Percentiles rank a stretch among this genome's conserved stretches.
These are phyloP conservation scores for Gadopsis marmoratus DNA, from an alignment of 2,797 vertebrate species.

Conservation along the genomic window DNA sequence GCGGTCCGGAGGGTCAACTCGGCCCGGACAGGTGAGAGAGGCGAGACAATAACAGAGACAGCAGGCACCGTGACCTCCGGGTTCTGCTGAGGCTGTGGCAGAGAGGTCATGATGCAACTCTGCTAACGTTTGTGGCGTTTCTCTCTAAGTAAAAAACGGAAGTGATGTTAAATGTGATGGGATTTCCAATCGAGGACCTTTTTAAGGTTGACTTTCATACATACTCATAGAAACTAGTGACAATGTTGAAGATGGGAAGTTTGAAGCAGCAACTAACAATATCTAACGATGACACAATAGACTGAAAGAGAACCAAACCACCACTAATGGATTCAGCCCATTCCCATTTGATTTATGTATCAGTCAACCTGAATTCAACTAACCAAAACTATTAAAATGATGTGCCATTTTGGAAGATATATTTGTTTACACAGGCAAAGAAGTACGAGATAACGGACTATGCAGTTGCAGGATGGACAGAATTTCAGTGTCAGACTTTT, in stretches of 20 bases:
- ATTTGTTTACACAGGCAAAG: not conserved
- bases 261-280: not conserved
- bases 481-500: not conserved
- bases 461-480: not conserved
- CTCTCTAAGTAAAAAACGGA: too few species aligned
- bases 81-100: not conserved
- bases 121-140: not conserved
- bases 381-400: not conserved
- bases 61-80: not conserved
- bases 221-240: not conserved
- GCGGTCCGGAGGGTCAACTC: constrained; percentile 92
- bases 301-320: not conserved
- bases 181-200: not conserved
- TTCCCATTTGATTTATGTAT: not conserved
- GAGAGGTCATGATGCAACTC: not conserved
- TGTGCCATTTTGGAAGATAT: not conserved
- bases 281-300: not conserved
- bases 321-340: not conserved
- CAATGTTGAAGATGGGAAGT: not conserved
- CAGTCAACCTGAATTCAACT: not conserved
- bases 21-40: constrained; percentile 85
- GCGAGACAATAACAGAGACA: not conserved
- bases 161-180: too few species aligned
- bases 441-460: not conserved
- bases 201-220: too few species aligned